A percentile compares a stretch with the other conserved stretches of the same genome.
These are phyloP conservation scores for Mus minutoides DNA, from an alignment of 2,797 vertebrate genomes.

Conservation along the genomic window DNA sequence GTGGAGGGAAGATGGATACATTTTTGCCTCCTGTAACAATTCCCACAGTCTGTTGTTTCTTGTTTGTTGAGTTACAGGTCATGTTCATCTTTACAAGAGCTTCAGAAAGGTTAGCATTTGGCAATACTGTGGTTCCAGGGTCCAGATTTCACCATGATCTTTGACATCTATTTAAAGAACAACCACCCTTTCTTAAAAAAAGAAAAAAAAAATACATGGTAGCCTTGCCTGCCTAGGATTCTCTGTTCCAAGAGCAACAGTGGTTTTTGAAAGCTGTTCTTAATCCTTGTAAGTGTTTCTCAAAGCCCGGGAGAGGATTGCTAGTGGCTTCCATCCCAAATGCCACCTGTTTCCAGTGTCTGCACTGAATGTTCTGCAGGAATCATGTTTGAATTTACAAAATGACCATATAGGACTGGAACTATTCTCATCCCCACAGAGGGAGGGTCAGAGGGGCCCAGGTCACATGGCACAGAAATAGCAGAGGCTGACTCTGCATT, in stretches of 20 bases:
- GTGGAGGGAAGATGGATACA: not conserved
- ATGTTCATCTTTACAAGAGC: slow-evolving; percentile 16
- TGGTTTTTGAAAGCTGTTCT: not conserved
- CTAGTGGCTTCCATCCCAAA: not conserved
- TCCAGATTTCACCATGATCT: slow-evolving; percentile 9
- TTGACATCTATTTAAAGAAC: slow-evolving; percentile 56
- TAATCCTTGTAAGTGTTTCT: not conserved
- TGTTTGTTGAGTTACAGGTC: slow-evolving; percentile 22
- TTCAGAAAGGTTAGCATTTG: not conserved
- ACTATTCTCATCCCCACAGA: not conserved
- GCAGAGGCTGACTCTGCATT: not conserved
- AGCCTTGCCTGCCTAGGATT: not conserved
- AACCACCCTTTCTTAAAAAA: slow-evolving; percentile 23
- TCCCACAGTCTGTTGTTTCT: not conserved
- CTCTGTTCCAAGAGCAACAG: not conserved
- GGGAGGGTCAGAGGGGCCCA: slow-evolving; percentile 8
- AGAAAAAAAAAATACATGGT: not conserved
- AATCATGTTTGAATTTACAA: slow-evolving; percentile 29
- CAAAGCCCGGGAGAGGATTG: not conserved
- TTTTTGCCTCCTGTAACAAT: not conserved
- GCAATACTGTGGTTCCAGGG: not conserved
- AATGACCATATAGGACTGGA: not conserved
- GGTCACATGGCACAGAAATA: not conserved
- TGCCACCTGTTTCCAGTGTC: not conserved
- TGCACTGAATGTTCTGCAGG: not conserved